Evolutionary conservation across 2,888 invertebrate species (phyloP).

Genomic region (Nymphalis c-album): DNA sequence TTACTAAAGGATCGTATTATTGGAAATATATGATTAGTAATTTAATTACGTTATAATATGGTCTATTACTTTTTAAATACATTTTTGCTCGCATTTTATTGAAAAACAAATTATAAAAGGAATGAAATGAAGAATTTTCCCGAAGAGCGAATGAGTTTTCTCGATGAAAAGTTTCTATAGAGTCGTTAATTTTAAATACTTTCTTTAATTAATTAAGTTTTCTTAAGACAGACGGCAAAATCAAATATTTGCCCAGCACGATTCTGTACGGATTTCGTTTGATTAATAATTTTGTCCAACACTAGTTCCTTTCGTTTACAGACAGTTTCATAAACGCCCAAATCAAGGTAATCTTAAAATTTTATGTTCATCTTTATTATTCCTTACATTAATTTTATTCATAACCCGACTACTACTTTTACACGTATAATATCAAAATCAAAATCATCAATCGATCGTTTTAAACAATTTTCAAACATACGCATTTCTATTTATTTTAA

Average conservation of each 20-base stretch:
- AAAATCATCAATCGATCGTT: no score
- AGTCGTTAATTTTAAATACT: slow-evolving; percentile 35
- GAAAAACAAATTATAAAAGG: slow-evolving; percentile 22
- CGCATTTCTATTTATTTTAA: no score
- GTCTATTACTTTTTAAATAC: slow-evolving; percentile 13
- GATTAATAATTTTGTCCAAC: slow-evolving; percentile 7
- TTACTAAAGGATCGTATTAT: no score
- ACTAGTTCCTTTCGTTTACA: no score
- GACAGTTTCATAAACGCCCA: no score
- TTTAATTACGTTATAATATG: background rate
- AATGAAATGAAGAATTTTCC: slow-evolving; percentile 28
- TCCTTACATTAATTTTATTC: no score
- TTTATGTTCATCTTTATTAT: no score
- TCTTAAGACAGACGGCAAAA: slow-evolving; percentile 17
- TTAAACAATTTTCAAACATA: no score
- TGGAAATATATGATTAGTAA: background rate
- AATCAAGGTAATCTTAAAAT: no score
- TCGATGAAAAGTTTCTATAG: slow-evolving; percentile 35
- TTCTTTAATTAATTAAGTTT: slow-evolving; percentile 36
- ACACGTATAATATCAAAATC: no score
- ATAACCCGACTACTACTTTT: no score
- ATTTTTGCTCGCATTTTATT: slow-evolving; percentile 15
- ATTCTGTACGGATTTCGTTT: slow-evolving; percentile 9
- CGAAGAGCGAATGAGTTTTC: slow-evolving; percentile 32
- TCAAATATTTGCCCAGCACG: slow-evolving; percentile 18